Base-by-base conservation (phyloP, 2,797 vertebrate genomes). In the Anabas testudineus region DNA sequence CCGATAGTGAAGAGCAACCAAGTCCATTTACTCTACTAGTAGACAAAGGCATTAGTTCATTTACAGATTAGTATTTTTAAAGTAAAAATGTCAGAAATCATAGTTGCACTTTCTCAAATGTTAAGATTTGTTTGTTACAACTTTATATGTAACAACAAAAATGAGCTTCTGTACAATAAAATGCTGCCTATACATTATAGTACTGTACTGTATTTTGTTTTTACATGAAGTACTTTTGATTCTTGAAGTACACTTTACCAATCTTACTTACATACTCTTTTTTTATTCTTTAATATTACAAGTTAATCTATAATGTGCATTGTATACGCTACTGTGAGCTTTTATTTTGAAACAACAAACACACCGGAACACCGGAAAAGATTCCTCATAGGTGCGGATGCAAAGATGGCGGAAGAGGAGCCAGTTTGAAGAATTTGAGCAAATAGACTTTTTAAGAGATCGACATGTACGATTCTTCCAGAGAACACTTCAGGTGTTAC, bases 381-480 rank as follows among this genome's bases (percentile, higher is more conserved):
- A 67, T 74, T 78, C 71, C 86, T 76, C 71, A 85, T 74, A 87
- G 76, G 72, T 79, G 87, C 91, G 79, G 87, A 83, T 64, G 76
- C 78, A 90, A 95, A 90, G 86, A 94, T 93, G 94, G 94, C 91
- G 77, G 93, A 91, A 78, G 92, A 94, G 72, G 75, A 91, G 65
- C 57, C 86, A 87, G 62, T 89, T 82, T 67, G 94, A 91, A 76
- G 93, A 94, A 88, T 94, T 91, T 74, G 97, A 99, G 80, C 93
- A 96, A 70, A 87, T 97, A 69, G 95, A 98, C 71, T 99, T 99
- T 88, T 89, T 98, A 64, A 92, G 91, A 80, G 97, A 98, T 74
- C 87, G 97, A 65, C 98, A 99, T 76, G 94, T 99, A 55, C 95
- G 96, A 0, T 99, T 99, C 85, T 99, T 99, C 68, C 96, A 98